Percentiles rank a stretch among this genome's conserved stretches.
phyloP scores from a whole-genome alignment of 53 echinoderm and acorn worm species.

The Pentamera pediparva region DNA sequence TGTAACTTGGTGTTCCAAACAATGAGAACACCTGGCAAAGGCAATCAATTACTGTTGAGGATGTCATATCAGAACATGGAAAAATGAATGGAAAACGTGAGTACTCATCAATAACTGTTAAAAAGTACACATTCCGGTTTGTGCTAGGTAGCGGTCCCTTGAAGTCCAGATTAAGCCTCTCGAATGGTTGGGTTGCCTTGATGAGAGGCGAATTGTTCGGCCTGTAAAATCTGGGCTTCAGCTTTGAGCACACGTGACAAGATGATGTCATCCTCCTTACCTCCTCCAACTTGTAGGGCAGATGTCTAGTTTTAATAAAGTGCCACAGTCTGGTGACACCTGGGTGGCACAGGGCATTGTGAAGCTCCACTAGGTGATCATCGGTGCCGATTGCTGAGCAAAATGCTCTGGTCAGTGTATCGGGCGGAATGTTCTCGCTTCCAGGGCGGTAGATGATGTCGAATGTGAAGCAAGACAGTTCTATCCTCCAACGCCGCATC shows the following conservation, averaged over 20 bases:
- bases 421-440: constrained; percentile 18
- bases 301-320: constrained; percentile 23
- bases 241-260: constrained; percentile 25
- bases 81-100: constrained; percentile 29
- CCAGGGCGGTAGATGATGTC: constrained; percentile 23
- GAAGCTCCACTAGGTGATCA: constrained; percentile 16
- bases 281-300: constrained; percentile 12
- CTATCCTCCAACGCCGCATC: constrained; percentile 35
- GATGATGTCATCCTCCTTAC: constrained; percentile 23
- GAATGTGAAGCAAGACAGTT: constrained; percentile 31
- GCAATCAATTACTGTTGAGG: constrained; percentile 22
- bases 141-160: constrained; percentile 31
- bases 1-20: constrained; percentile 16
- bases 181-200: constrained; percentile 33
- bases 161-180: constrained; percentile 22
- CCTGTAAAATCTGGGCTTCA: constrained; percentile 16
- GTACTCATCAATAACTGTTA: constrained; percentile 24
- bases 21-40: constrained; percentile 24
- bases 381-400: constrained; percentile 1
- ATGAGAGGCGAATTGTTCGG: constrained; percentile 19
- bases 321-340: constrained; percentile 36
- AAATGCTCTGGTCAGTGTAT: constrained; percentile 32
- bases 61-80: constrained; percentile 28
- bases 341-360: constrained; percentile 26
- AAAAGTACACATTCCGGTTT: constrained; percentile 7